These are phyloP conservation scores for Paramuricea clavata DNA, from an alignment of 92 coral and sea anemone species.

Conservation along the genomic window DNA sequence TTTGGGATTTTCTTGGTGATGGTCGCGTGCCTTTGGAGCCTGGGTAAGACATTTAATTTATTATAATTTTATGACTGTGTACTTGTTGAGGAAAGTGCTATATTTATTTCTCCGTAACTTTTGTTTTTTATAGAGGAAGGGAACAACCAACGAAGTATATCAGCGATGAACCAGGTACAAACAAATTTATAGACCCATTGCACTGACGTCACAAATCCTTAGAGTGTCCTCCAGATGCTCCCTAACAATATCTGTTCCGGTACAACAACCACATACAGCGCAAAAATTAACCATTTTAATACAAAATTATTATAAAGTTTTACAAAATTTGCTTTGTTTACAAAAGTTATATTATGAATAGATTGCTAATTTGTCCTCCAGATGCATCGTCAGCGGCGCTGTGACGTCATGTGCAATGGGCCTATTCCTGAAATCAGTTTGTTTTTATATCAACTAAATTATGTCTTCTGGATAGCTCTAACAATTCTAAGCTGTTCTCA, in stretches of 20 bases:
- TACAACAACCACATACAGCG: too few species aligned
- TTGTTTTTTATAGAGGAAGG: constrained; percentile 68
- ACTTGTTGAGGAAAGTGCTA: neutral
- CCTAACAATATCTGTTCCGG: too few species aligned
- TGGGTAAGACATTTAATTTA: constrained; percentile 42
- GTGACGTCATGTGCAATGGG: too few species aligned
- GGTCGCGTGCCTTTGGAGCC: constrained; percentile 53
- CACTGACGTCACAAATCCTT: too few species aligned
- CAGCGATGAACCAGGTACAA: constrained; percentile 75
- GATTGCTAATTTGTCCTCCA: too few species aligned
- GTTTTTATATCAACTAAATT: neutral
- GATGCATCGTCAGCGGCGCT: too few species aligned
- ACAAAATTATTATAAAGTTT: too few species aligned
- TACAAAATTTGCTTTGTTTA: too few species aligned
- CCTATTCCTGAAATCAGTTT: too few species aligned
- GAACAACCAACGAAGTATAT: constrained; percentile 69
- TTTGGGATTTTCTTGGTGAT: constrained; percentile 93
- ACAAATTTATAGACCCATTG: neutral
- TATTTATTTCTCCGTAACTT: neutral
- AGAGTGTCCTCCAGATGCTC: too few species aligned
- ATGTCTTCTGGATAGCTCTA: neutral
- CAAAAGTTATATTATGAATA: too few species aligned
- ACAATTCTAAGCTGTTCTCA: neutral
- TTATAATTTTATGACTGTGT: neutral
- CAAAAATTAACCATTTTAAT: too few species aligned